Evolutionary conservation across 2,797 vertebrate genomes (phyloP).

Genomic region (Poecilia wingei): DNA sequence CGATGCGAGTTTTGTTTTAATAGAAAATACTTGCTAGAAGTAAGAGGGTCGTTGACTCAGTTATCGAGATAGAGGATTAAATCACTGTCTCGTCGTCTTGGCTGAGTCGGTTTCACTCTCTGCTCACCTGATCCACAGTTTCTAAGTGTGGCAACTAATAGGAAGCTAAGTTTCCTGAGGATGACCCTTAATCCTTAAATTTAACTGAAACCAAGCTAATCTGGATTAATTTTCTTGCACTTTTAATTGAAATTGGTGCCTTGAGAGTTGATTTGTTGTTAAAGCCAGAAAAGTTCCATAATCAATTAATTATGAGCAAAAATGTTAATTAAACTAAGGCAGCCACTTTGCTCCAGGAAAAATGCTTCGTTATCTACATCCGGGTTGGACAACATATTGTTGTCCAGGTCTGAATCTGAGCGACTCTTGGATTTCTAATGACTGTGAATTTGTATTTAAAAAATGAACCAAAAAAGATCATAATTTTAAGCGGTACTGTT

Average conservation of each 20-base stretch:
- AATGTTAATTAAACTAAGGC: conserved; percentile 1
- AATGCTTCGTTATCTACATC: not conserved
- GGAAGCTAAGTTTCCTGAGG: conserved; percentile 36
- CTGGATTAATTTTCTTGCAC: not conserved
- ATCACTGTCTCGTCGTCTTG: conserved; percentile 37
- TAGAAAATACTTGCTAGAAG: conserved; percentile 11
- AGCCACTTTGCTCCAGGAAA: not conserved
- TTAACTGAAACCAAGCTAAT: conserved; percentile 19
- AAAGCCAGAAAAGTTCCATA: not conserved
- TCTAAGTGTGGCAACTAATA: conserved; percentile 52
- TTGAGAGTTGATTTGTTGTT: not conserved
- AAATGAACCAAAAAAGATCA: not conserved
- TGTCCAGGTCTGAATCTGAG: not conserved
- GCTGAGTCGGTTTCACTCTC: conserved; percentile 51
- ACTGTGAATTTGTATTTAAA: not conserved
- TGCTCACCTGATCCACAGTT: conserved; percentile 39
- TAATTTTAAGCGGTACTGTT: not conserved
- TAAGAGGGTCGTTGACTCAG: conserved; percentile 32
- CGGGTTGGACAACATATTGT: not conserved
- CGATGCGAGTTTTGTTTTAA: conserved; percentile 37
- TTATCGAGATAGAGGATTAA: conserved; percentile 63
- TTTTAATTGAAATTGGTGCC: conserved; percentile 21
- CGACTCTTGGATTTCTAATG: not conserved
- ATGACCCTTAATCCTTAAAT: conserved; percentile 16
- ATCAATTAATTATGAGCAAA: not conserved